Evolutionary conservation across 2,113 vertebrate species (phyloP).

Genomic region (Dryoscopus gambensis): DNA sequence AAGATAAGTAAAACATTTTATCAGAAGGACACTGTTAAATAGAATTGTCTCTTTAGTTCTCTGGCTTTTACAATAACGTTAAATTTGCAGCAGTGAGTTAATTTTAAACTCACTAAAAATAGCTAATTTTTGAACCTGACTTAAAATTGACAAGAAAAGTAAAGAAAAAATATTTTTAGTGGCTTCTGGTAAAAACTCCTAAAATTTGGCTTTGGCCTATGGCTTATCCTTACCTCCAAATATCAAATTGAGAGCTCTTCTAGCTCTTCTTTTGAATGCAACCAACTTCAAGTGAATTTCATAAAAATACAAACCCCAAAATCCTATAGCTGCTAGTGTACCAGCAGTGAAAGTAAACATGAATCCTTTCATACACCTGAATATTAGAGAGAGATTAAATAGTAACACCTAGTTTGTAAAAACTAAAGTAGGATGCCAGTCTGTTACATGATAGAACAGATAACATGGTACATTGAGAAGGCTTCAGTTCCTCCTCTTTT

Average conservation of each 20-base stretch:
- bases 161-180: not conserved
- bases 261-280: not conserved
- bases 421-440: not conserved
- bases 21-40: not conserved
- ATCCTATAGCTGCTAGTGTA: not conserved
- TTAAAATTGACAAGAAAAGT: not conserved
- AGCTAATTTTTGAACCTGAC: not conserved
- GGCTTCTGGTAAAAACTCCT: not conserved
- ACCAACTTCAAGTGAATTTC: not conserved
- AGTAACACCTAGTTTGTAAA: not conserved
- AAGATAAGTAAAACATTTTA: not conserved
- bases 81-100: not conserved
- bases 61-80: not conserved
- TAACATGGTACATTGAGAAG: rapidly evolving
- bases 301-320: not conserved
- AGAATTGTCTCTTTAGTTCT: not conserved
- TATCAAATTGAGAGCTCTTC: not conserved
- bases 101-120: not conserved
- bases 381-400: not conserved
- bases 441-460: rapidly evolving
- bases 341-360: not conserved
- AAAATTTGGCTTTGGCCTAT: not conserved
- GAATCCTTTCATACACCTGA: not conserved
- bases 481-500: not conserved
- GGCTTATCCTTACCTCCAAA: not conserved